These are phyloP conservation scores for Cephus rjabovi DNA, from an alignment of 2,888 invertebrate species.

Conservation along the genomic window DNA sequence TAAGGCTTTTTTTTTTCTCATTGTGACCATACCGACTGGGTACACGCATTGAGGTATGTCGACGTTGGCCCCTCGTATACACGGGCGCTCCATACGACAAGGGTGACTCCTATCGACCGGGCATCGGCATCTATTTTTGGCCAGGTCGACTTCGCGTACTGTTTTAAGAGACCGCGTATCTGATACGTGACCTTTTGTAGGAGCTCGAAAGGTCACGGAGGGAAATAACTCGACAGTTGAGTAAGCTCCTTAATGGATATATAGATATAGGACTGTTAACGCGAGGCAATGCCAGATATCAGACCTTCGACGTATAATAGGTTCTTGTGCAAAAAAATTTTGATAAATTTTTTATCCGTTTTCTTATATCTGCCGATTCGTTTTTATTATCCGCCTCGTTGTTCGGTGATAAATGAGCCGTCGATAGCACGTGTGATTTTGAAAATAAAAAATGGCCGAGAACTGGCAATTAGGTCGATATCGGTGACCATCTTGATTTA, in stretches of 20 bases:
- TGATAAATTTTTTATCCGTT: not conserved
- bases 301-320: not conserved
- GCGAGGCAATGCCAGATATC: not conserved
- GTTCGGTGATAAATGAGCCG: not conserved
- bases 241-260: not conserved
- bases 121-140: not conserved
- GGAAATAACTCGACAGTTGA: constrained; percentile 20
- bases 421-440: not conserved
- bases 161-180: constrained; percentile 35
- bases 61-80: not conserved
- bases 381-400: not conserved
- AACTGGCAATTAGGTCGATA: constrained; percentile 34
- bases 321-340: not conserved
- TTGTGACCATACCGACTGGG: not conserved
- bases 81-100: not conserved
- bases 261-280: not conserved
- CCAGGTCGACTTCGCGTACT: not conserved
- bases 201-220: constrained; percentile 27
- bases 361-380: not conserved
- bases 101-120: not conserved
- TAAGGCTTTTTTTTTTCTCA: not conserved
- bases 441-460: not conserved
- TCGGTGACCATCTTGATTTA: constrained; percentile 39
- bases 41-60: not conserved
- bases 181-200: constrained; percentile 43